phyloP scores from a whole-genome alignment of 2,113 vertebrate genomes.

The Aegithalos caudatus region DNA sequence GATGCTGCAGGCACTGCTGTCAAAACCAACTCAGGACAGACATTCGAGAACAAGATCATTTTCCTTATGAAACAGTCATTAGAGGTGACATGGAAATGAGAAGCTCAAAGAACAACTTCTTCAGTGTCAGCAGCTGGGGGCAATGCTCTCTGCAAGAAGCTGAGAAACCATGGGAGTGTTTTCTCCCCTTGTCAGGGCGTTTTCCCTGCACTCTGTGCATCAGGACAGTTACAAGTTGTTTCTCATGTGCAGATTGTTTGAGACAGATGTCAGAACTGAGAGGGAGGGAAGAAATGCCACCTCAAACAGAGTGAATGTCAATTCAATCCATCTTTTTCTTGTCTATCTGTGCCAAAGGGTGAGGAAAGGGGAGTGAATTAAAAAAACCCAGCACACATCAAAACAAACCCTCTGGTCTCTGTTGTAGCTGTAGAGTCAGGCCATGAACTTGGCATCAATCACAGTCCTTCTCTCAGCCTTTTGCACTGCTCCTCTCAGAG shows the following conservation, averaged over 20 bases:
- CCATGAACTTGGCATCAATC: not conserved
- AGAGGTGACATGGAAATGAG: not conserved
- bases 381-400: not conserved
- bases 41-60: not conserved
- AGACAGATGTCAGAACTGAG: not conserved
- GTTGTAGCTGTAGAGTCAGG: not conserved
- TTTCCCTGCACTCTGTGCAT: not conserved
- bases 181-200: not conserved
- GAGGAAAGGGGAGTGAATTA: not conserved
- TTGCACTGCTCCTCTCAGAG: not conserved
- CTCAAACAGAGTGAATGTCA: not conserved
- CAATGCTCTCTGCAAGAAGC: not conserved
- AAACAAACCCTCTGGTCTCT: not conserved
- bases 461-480: not conserved
- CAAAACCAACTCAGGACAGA: not conserved
- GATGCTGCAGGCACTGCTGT: not conserved
- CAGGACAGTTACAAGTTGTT: not conserved
- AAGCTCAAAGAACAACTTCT: not conserved
- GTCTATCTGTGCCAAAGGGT: not conserved
- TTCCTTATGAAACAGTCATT: not conserved
- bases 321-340: not conserved
- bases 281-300: not conserved
- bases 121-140: not conserved
- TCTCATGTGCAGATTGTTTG: not conserved
- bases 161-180: not conserved